Conservation (phyloP, 2,888 invertebrate species). For the Neoscelio sp. region DNA sequence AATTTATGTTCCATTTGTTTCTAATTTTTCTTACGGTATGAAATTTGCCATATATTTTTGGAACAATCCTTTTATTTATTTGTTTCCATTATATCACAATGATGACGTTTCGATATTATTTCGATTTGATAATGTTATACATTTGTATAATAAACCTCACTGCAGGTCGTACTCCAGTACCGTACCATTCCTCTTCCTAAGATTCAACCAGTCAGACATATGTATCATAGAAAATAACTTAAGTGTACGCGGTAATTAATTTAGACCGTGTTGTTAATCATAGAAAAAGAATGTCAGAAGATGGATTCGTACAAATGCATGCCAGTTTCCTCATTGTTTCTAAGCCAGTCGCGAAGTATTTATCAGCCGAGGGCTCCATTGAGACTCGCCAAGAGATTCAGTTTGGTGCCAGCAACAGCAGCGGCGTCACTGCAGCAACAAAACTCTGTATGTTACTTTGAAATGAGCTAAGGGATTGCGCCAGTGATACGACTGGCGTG, state of each 20-base stretch:
- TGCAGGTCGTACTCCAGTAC: too few species aligned
- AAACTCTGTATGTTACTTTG: constrained; percentile 32
- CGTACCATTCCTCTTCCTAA: too few species aligned
- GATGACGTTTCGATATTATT: too few species aligned
- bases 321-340: constrained; percentile 45
- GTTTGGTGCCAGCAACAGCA: constrained; percentile 44
- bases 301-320: constrained; percentile 17
- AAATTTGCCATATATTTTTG: too few species aligned
- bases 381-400: constrained; percentile 50
- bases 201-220: too few species aligned
- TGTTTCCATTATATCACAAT: too few species aligned
- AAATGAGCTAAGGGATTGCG: constrained; percentile 42
- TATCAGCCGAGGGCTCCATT: constrained; percentile 50
- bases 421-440: constrained; percentile 19
- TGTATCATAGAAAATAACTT: too few species aligned
- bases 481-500: constrained; percentile 37
- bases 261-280: not conserved
- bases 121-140: too few species aligned
- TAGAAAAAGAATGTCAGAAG: constrained; percentile 8
- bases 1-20: too few species aligned
- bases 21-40: too few species aligned
- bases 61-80: too few species aligned
- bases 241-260: constrained; percentile 3
- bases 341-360: constrained; percentile 40
- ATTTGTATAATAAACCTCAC: too few species aligned